Evolutionary conservation across 2,113 vertebrate species (phyloP).

Genomic region (Myiopsitta monachus): DNA sequence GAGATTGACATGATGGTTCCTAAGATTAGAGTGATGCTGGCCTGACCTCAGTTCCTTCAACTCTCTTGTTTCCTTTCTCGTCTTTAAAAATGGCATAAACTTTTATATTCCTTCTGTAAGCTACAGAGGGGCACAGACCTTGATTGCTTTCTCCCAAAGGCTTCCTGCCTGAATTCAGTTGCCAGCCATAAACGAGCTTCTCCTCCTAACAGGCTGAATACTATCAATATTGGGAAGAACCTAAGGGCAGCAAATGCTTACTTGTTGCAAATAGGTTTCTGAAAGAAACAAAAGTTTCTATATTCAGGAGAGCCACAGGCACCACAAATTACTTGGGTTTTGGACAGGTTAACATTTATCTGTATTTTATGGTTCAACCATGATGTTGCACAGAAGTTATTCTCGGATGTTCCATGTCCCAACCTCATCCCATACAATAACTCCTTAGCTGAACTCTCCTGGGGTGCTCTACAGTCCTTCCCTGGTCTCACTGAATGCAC

Average conservation of each 20-base stretch:
- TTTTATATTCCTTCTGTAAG: neutral
- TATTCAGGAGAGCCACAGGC: neutral
- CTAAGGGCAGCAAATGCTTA: neutral
- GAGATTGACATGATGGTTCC: neutral
- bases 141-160: neutral
- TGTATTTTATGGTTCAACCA: neutral
- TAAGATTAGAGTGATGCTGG: neutral
- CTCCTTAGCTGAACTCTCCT: neutral
- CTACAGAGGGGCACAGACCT: neutral
- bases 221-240: neutral
- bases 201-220: neutral
- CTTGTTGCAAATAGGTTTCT: neutral
- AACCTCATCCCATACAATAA: neutral
- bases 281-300: neutral
- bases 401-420: neutral
- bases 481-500: neutral
- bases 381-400: neutral
- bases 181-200: neutral
- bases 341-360: neutral
- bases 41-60: neutral
- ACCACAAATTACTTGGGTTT: neutral
- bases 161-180: neutral
- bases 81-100: neutral
- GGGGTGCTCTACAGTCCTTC: neutral
- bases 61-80: neutral